Conservation (phyloP, 2,888 invertebrate genomes). For the Cordilura impudica region DNA sequence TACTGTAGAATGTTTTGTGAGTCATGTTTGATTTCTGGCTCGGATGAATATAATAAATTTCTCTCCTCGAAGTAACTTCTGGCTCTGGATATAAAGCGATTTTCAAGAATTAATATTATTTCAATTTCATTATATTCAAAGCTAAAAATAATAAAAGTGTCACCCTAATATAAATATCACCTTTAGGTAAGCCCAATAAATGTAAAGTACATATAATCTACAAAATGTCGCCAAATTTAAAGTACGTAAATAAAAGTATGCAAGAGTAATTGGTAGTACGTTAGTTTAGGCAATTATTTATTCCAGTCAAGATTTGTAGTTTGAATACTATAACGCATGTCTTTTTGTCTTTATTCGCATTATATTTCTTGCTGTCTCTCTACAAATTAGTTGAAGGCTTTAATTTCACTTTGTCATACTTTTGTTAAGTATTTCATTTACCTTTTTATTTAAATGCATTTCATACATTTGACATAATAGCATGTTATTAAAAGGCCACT, state of each 20-base stretch:
- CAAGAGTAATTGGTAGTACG: neutral
- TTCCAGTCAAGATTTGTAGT: constrained; percentile 48
- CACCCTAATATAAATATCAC: neutral
- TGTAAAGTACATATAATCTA: neutral
- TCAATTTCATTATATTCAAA: too few species aligned
- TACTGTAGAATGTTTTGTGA: too few species aligned
- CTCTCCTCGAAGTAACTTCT: too few species aligned
- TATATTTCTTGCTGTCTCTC: constrained; percentile 1
- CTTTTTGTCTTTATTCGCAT: neutral
- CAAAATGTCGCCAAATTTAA: neutral
- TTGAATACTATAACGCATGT: constrained; percentile 24
- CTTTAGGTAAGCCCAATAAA: neutral
- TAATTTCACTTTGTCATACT: constrained; percentile 52
- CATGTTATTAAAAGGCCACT: constrained; percentile 25
- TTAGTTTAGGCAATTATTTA: constrained; percentile 36
- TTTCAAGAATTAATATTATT: too few species aligned
- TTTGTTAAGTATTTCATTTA: neutral
- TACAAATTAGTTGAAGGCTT: constrained; percentile 11
- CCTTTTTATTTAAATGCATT: constrained; percentile 25
- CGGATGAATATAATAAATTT: too few species aligned
- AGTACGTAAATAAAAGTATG: neutral
- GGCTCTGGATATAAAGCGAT: too few species aligned
- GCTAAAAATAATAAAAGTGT: too few species aligned
- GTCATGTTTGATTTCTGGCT: too few species aligned
- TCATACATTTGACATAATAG: constrained; percentile 34